A percentile compares a stretch with the other conserved stretches of the same genome.
Evolutionary conservation across 2,888 invertebrate genomes (phyloP).

Genomic region (Ophion ventricosus): DNA sequence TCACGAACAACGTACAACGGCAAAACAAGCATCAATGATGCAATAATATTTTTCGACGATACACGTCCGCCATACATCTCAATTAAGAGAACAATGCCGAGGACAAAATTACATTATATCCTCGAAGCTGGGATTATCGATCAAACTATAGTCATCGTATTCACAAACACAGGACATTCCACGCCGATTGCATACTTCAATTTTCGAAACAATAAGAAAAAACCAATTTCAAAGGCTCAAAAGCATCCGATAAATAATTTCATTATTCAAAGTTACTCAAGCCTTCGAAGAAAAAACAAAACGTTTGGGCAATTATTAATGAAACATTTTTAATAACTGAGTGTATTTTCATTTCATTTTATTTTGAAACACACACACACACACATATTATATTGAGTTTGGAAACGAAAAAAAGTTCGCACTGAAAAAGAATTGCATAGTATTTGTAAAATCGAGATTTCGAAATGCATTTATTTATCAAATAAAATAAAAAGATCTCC

Average conservation of each 20-base stretch:
- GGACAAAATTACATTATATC: conserved; percentile 18
- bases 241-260: neutral
- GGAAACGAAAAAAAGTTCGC: neutral
- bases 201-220: neutral
- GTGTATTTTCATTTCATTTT: neutral
- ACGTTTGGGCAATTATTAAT: neutral
- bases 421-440: neutral
- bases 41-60: conserved; percentile 16
- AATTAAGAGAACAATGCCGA: conserved; percentile 9
- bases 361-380: neutral
- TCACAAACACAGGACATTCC: neutral
- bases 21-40: neutral
- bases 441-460: neutral
- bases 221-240: neutral
- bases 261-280: neutral
- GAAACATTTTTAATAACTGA: too few species aligned
- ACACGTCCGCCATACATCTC: neutral
- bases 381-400: neutral
- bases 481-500: too few species aligned
- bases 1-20: neutral
- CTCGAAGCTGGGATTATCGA: conserved; percentile 21
- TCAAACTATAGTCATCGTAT: neutral
- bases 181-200: neutral
- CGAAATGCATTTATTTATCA: neutral
- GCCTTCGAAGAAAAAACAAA: neutral